Evolutionary conservation across 2,113 vertebrate species (phyloP).

Genomic region (Panthera tigris): DNA sequence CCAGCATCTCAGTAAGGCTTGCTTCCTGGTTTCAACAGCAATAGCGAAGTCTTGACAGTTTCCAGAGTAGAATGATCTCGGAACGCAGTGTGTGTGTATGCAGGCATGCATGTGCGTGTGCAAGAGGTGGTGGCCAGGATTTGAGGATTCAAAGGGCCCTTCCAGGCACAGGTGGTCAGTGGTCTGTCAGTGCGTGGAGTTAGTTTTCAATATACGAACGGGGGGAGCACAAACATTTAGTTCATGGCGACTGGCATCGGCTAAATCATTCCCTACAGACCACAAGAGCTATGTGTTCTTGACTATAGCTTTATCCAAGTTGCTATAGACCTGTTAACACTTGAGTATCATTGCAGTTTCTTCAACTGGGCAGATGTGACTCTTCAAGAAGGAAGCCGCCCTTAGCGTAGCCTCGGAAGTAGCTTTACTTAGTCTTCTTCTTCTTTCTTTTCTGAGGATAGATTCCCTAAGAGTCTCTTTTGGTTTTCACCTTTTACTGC

Average conservation of each 20-base stretch:
- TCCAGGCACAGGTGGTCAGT: not conserved
- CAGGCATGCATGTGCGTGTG: not conserved
- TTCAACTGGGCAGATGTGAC: not conserved
- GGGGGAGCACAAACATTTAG: no score
- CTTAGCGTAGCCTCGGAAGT: not conserved
- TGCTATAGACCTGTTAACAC: not conserved
- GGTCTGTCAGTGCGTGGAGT: not conserved
- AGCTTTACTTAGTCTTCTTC: not conserved
- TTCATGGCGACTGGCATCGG: no score
- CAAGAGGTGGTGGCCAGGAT: not conserved
- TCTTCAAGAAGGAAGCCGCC: slow-evolving; percentile 22
- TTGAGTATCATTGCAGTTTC: not conserved
- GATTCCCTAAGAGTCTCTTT: not conserved
- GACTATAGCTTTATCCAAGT: not conserved
- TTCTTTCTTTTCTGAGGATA: slow-evolving; percentile 7
- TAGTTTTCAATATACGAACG: no score
- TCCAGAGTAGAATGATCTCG: slow-evolving; percentile 4
- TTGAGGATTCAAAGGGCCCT: not conserved
- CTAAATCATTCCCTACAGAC: no score
- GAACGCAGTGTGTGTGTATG: not conserved
- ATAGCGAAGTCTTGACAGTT: not conserved
- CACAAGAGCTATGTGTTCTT: not conserved
- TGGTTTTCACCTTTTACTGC: not conserved
- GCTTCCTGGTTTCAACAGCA: not conserved
- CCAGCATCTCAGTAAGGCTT: not conserved